These are phyloP conservation scores for Carettochelys insculpta DNA, from an alignment of 2,113 vertebrate species.

Conservation along the genomic window DNA sequence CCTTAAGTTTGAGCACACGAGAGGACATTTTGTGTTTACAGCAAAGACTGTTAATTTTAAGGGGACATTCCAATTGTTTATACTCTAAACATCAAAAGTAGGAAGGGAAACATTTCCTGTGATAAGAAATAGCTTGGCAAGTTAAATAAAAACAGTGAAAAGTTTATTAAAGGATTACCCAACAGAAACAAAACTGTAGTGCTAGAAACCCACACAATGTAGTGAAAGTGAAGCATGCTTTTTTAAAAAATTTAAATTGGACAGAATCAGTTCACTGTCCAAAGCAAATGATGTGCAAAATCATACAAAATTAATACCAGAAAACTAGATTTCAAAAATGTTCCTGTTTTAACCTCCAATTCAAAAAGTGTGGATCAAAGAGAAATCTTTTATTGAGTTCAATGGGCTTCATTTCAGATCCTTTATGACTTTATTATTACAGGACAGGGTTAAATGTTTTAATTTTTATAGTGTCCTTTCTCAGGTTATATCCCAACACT, in stretches of 20 bases:
- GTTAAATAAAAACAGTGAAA: not conserved
- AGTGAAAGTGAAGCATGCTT: not conserved
- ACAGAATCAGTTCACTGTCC: not conserved
- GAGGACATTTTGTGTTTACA: not conserved
- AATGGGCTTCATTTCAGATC: not conserved
- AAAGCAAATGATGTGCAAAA: not conserved
- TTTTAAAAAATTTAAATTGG: not conserved
- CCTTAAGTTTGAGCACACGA: not conserved
- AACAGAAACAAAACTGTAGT: not conserved
- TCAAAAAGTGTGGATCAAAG: not conserved
- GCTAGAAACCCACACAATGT: not conserved
- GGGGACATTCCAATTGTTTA: not conserved
- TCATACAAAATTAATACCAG: no score
- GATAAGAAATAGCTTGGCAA: not conserved
- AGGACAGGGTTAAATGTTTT: not conserved
- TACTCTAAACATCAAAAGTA: not conserved
- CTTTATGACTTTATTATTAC: not conserved
- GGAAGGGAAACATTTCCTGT: not conserved
- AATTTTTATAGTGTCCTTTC: constrained; percentile 5
- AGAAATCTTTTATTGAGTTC: not conserved
- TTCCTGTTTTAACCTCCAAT: not conserved
- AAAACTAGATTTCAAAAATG: no score
- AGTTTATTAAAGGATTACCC: not conserved
- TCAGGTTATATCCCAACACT: not conserved
- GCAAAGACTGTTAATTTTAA: not conserved